Conservation (phyloP, 2,888 invertebrate species). For the Euproctis similis region DNA sequence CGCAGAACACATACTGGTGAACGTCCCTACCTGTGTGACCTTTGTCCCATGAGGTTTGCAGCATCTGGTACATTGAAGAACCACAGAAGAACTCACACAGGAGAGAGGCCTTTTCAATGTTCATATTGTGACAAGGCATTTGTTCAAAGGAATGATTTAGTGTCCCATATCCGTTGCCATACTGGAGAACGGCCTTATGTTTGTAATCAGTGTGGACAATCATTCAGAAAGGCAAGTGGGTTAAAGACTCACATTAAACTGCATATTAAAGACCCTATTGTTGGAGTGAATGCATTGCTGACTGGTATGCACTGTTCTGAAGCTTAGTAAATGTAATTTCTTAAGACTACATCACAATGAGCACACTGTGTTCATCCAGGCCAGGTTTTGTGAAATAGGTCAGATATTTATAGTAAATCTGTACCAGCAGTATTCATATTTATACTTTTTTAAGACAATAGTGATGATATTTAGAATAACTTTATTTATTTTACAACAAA, state of each 20-base stretch:
- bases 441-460: too few relatives aligned
- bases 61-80: conserved; percentile 76
- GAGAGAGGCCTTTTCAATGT: conserved; percentile 75
- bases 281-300: conserved; percentile 14
- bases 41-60: conserved; percentile 74
- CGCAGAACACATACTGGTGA: conserved; percentile 76
- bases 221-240: conserved; percentile 70
- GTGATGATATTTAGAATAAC: too few relatives aligned
- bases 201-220: conserved; percentile 62
- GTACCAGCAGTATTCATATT: too few relatives aligned
- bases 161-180: conserved; percentile 73
- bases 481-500: too few relatives aligned
- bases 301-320: conserved; percentile 15
- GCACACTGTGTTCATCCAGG: too few relatives aligned
- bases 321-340: neutral
- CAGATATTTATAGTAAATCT: too few relatives aligned
- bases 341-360: too few relatives aligned
- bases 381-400: too few relatives aligned
- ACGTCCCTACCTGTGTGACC: conserved; percentile 74
- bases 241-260: conserved; percentile 67
- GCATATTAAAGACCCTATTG: conserved; percentile 35
- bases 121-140: conserved; percentile 74
- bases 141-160: conserved; percentile 74
- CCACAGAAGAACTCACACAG: conserved; percentile 75
- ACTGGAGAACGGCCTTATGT: conserved; percentile 66